Conservation (phyloP, 2,888 invertebrate species). For the Mimas tiliae region DNA sequence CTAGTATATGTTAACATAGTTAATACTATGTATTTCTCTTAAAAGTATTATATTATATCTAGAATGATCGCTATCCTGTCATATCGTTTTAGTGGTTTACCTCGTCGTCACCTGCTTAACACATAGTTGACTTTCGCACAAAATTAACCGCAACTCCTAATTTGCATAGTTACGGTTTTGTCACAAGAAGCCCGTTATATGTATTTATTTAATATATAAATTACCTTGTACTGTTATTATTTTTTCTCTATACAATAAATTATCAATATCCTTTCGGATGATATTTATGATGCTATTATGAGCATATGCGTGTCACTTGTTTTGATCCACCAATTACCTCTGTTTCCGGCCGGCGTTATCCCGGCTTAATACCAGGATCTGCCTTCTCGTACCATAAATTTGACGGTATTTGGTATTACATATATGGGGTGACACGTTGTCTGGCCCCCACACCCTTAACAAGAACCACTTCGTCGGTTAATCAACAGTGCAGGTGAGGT, state of each 20-base stretch:
- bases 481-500: no score
- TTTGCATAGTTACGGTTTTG: neutral
- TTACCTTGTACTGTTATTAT: neutral
- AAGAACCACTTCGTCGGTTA: no score
- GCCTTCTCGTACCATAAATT: no score
- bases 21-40: neutral
- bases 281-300: neutral
- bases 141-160: neutral
- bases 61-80: conserved; percentile 1
- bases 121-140: conserved; percentile 6
- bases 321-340: no score
- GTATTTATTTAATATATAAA: neutral
- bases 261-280: neutral
- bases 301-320: no score
- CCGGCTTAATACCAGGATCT: no score
- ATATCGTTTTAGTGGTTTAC: neutral
- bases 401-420: no score
- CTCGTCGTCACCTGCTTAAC: neutral
- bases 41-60: conserved; percentile 6
- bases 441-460: no score
- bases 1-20: no score
- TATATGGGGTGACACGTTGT: no score
- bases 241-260: neutral
- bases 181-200: neutral
- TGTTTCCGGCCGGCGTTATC: no score